These are phyloP conservation scores for Prionace glauca DNA, from an alignment of 2,797 vertebrate species.

Conservation along the genomic window DNA sequence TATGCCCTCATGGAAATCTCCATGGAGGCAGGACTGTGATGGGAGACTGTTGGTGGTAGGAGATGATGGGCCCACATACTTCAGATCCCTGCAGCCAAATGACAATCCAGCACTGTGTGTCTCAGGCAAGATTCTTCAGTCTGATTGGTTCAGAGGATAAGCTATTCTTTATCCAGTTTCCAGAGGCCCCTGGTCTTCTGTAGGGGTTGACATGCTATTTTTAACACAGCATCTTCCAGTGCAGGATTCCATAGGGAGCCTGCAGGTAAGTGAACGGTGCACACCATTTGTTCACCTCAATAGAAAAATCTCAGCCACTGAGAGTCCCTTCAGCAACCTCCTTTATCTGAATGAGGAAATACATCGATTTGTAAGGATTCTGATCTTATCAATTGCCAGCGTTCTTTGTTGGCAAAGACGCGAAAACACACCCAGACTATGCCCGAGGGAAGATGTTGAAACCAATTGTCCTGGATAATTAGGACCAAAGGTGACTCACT, in stretches of 20 bases:
- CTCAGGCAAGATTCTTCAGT: too few relatives aligned
- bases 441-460: neutral
- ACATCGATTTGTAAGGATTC: neutral
- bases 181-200: too few relatives aligned
- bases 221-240: neutral
- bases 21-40: too few relatives aligned
- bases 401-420: neutral
- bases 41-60: too few relatives aligned
- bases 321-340: neutral
- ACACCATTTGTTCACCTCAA: neutral
- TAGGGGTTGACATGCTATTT: too few relatives aligned
- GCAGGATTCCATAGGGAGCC: neutral
- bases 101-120: too few relatives aligned
- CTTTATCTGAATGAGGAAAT: neutral
- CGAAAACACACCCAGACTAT: neutral
- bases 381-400: neutral
- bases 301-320: neutral
- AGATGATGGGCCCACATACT: too few relatives aligned
- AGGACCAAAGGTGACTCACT: neutral
- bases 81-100: too few relatives aligned
- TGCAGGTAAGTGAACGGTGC: neutral
- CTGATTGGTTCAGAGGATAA: too few relatives aligned
- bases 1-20: too few relatives aligned
- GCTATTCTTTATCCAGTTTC: too few relatives aligned
- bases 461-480: neutral